These are phyloP conservation scores for Bettongia penicillata DNA, from an alignment of 2,113 vertebrate species.

Conservation along the genomic window DNA sequence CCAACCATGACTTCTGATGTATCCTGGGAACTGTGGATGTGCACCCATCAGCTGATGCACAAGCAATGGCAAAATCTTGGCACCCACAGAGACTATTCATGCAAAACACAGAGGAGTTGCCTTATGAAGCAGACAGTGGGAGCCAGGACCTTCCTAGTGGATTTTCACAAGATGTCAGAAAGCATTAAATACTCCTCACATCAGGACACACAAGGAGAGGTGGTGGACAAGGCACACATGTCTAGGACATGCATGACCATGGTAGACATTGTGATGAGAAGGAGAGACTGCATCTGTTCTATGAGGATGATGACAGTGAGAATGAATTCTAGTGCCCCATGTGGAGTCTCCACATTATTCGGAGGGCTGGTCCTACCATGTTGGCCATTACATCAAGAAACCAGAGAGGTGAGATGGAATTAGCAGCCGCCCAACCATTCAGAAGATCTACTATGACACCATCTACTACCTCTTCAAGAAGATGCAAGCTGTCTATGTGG, in stretches of 20 bases:
- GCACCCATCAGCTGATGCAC: conserved; percentile 93
- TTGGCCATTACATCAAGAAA: conserved; percentile 92
- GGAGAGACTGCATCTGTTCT: conserved; percentile 92
- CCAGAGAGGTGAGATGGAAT: conserved; percentile 84
- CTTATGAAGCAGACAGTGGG: conserved; percentile 91
- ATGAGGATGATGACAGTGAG: conserved; percentile 87
- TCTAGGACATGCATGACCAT: conserved; percentile 90
- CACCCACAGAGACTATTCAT: conserved; percentile 88
- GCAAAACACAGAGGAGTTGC: conserved; percentile 86
- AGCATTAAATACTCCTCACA: conserved; percentile 25
- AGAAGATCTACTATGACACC: conserved; percentile 88
- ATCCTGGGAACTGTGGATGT: conserved; percentile 90
- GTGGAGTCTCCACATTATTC: conserved; percentile 95
- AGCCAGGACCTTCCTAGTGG: conserved; percentile 88
- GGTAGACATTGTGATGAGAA: conserved; percentile 89
- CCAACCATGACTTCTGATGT: conserved; percentile 90
- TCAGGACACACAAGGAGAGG: conserved; percentile 92
- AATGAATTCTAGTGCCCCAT: conserved; percentile 97
- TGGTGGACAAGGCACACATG: conserved; percentile 92
- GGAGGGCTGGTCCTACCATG: conserved; percentile 93
- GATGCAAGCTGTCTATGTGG: conserved; percentile 92
- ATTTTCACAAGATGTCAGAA: conserved; percentile 94
- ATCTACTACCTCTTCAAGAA: conserved; percentile 89
- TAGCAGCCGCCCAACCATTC: conserved; percentile 86
- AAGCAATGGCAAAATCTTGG: conserved; percentile 92